Base-by-base conservation (phyloP, 2,888 invertebrate genomes). In the Andrena bicolor region DNA sequence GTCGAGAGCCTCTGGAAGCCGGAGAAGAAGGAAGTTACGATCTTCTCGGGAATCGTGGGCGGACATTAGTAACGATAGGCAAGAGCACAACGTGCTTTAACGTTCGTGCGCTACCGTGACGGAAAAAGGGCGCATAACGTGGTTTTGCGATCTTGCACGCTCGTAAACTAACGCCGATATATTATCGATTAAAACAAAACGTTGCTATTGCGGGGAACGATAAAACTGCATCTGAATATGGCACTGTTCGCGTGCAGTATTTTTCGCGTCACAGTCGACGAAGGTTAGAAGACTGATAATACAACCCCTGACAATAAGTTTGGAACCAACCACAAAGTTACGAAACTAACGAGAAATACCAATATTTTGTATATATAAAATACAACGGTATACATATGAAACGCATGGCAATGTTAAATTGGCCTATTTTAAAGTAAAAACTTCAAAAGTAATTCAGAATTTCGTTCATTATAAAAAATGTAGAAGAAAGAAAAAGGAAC, bases 61-160 rank as follows among this genome's bases (percentile, higher is more conserved):
- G 85, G 83, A 85, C 85, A 79, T 84, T 84, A 84, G 84, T 79
- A 84, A 84, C 79, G 81, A 85, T 76, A 84, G 81, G 63, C 81
- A 65, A 64, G 69, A 68, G 35, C 58, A 20, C 64, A 26, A 32
- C 63, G 35, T 20, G 35, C 69, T 53, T 58, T 68, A 23, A 73
- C 71, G 79, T 70, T 61, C 64, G n/a, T n/a, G 26, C 48, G 79
- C 81, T 70, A 74, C 81, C 74, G 79, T 48, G 74, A 79, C 41
- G 58, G 65, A 60, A 69, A 61, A 73, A 61, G 56, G 53, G 51
- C 58, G 60, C 20, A 30, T 64, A 76, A 75, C 63, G 63, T 30
- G 51, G 69, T 58, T 70, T 70, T 53, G 51, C 60, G 23, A 51
- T 32, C 58, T 20, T 28, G 23, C 16, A 61, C 32, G 58, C 49